phyloP scores from a whole-genome alignment of 2,113 vertebrate species.

The Channa maculata region DNA sequence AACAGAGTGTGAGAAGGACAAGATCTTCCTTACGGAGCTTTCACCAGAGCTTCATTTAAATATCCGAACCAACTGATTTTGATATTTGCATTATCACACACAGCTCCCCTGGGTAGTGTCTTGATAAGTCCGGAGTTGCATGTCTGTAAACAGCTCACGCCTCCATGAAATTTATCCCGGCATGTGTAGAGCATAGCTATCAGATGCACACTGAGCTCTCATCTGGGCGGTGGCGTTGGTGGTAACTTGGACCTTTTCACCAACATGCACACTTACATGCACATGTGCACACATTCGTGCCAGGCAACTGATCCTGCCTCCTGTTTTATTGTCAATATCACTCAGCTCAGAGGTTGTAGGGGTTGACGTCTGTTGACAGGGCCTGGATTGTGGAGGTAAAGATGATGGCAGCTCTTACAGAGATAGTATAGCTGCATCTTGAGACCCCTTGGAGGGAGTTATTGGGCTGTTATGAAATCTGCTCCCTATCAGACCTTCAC shows the following conservation, averaged over 20 bases:
- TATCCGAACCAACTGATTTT: too few relatives aligned
- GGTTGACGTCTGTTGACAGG: conserved; percentile 70
- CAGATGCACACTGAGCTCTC: conserved; percentile 49
- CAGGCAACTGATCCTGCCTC: conserved; percentile 60
- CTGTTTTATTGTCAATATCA: conserved; percentile 79
- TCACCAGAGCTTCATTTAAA: too few relatives aligned
- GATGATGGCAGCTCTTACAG: conserved; percentile 70
- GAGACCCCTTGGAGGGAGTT: conserved; percentile 72
- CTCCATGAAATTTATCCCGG: conserved; percentile 60
- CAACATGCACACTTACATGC: conserved; percentile 37
- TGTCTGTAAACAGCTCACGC: not conserved
- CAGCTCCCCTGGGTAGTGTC: too few relatives aligned
- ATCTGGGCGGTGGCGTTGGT: conserved; percentile 37
- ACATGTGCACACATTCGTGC: conserved; percentile 49
- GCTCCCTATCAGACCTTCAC: conserved; percentile 62
- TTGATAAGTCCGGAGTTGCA: too few relatives aligned
- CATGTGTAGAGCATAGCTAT: conserved; percentile 32
- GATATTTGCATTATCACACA: too few relatives aligned
- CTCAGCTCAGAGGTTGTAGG: conserved; percentile 51
- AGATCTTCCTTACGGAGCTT: too few relatives aligned
- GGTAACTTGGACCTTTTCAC: conserved; percentile 42
- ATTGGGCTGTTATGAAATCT: conserved; percentile 76
- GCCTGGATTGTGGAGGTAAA: conserved; percentile 68
- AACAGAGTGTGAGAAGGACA: too few relatives aligned
- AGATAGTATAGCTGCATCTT: conserved; percentile 68